Base-by-base conservation (phyloP, 2,888 invertebrate species). In the Drosophila neonasuta region DNA sequence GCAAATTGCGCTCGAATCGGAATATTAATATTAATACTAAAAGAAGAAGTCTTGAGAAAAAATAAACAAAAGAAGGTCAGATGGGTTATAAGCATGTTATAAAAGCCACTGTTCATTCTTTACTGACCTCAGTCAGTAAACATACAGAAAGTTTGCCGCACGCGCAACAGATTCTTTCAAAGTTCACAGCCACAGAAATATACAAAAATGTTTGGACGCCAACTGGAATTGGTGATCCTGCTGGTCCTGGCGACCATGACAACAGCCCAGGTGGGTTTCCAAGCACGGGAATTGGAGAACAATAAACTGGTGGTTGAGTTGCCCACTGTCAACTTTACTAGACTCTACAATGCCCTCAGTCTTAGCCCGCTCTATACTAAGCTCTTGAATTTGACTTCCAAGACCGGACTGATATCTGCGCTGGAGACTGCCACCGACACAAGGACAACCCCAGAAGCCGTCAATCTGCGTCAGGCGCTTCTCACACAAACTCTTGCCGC, bases 41-140 rank as follows among this genome's bases (percentile, higher is more conserved):
- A 20, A n/a, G n/a, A 24, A 13, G 9, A 24, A 24, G 24, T 24
- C 13, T 13, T 36, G n/a, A 6, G 36, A 36, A 36, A n/a, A 36
- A 5, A 36, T 11, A 11, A 55, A 34, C 30, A 5, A 55, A 56
- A 34, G 32, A 34, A 15, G 56, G 56, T 62, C 41, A 56, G 34
- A 6, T 15, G 41, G 30, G 11, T n/a, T 9, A 3, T 3, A 13
- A 34, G 20, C 39, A 49, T 42, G 32, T 62, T 62, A 62, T 62
- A 62, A 50, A 62, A 62, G 48, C 7, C 32, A 41, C 9, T 9
- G 15, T 5, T 29, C 15, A 32, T n/a, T 32, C 34, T 42, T 13
- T 48, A 24, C 48, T 62, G 56, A 56, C 56, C 48, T 62, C 56
- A 62, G 62, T 62, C 34, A 56, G 48, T 49, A 24, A 42, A 15